phyloP scores from a whole-genome alignment of 1,140 invertebrate species.

The Caenorhabditis latens region DNA sequence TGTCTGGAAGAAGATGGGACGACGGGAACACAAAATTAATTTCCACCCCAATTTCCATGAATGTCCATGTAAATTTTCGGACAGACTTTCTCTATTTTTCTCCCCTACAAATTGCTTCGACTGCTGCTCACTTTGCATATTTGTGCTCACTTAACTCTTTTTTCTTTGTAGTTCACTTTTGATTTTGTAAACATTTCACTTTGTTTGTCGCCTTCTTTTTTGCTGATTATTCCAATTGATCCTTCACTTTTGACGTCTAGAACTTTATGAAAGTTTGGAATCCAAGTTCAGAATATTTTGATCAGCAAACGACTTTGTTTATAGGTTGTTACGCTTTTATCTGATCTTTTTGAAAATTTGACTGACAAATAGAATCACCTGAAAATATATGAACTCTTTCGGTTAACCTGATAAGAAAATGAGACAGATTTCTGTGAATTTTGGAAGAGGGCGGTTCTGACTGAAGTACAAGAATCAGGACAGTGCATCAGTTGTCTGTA shows the following conservation, averaged over 20 bases:
- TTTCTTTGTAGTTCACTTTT: background rate
- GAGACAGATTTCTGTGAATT: too few relatives aligned
- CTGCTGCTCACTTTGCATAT: background rate
- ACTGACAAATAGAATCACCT: too few relatives aligned
- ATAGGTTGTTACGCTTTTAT: too few relatives aligned
- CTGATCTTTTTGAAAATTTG: too few relatives aligned
- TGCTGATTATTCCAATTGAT: background rate
- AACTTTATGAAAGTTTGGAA: background rate
- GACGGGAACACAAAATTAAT: conserved; percentile 37
- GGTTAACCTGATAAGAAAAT: too few relatives aligned
- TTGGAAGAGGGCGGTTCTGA: too few relatives aligned
- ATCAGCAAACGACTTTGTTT: too few relatives aligned
- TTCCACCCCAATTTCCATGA: conserved; percentile 45
- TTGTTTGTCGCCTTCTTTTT: background rate
- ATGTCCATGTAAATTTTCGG: conserved; percentile 35
- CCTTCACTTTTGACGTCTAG: background rate
- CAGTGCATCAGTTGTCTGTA: too few relatives aligned
- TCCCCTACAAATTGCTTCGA: background rate
- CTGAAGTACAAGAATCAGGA: too few relatives aligned
- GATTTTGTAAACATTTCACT: background rate
- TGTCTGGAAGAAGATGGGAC: background rate
- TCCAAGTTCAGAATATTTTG: too few relatives aligned
- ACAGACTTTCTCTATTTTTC: background rate
- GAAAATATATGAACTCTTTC: too few relatives aligned
- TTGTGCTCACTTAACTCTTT: background rate